phyloP scores from a whole-genome alignment of 2,888 invertebrate species.

The Monoplex corrugatus region DNA sequence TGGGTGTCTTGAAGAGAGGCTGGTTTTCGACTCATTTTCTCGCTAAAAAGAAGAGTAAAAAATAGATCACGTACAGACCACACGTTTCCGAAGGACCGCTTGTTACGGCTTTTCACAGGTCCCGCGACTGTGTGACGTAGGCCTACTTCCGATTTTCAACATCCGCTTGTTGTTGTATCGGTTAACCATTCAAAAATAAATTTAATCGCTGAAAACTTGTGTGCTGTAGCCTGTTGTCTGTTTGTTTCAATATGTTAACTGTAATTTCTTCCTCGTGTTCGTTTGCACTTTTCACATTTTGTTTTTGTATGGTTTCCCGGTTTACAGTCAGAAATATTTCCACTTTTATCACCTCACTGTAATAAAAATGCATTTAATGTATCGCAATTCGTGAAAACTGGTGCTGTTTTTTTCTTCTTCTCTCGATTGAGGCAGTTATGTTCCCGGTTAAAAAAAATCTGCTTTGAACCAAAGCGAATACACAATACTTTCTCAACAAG shows the following conservation, averaged over 20 bases:
- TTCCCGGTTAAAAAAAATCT: too few relatives aligned
- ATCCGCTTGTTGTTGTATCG: background rate
- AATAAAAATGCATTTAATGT: too few relatives aligned
- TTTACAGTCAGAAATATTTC: too few relatives aligned
- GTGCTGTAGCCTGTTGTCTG: background rate
- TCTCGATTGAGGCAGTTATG: too few relatives aligned
- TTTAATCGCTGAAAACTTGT: too few relatives aligned
- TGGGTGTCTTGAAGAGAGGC: background rate
- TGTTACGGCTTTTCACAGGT: background rate
- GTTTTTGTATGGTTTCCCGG: too few relatives aligned
- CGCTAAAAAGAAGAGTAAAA: background rate
- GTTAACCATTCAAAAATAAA: background rate
- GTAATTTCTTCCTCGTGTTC: background rate
- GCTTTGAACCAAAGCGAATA: too few relatives aligned
- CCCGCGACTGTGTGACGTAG: constrained; percentile 23
- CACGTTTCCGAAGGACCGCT: too few relatives aligned
- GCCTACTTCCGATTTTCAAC: background rate
- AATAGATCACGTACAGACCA: background rate
- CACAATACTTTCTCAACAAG: too few relatives aligned
- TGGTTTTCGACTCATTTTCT: background rate
- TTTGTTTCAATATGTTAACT: background rate
- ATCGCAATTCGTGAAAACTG: too few relatives aligned
- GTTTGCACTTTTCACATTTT: background rate
- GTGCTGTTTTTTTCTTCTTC: too few relatives aligned
- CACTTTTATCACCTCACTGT: too few relatives aligned